Conservation (phyloP, 2,797 vertebrate genomes). For the Hoplostethus mediterraneus region DNA sequence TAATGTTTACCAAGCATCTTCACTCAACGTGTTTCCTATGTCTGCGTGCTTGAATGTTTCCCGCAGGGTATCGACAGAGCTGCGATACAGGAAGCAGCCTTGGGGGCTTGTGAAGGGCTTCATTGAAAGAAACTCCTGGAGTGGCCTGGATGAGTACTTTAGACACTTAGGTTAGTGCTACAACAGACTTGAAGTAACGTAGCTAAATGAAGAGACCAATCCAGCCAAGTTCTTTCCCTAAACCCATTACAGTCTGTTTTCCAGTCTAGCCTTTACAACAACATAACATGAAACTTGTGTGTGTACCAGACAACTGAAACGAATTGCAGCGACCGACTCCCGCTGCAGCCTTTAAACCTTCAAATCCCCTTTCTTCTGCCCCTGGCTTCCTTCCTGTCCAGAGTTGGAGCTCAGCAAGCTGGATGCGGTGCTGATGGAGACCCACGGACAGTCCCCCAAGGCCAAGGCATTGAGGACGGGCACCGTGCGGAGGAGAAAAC, state of each 20-base stretch:
- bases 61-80: constrained; percentile 91
- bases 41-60: constrained; percentile 23
- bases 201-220: background rate
- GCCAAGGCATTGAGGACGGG: constrained; percentile 86
- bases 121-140: constrained; percentile 95
- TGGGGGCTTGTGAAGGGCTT: constrained; percentile 94
- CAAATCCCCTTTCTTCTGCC: background rate
- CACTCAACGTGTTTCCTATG: background rate
- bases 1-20: background rate
- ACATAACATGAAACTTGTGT: background rate
- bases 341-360: background rate
- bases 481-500: constrained; percentile 85
- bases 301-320: too few relatives aligned
- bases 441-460: constrained; percentile 89
- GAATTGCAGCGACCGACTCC: too few relatives aligned
- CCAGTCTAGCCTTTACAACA: background rate
- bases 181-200: background rate
- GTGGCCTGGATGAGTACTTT: constrained; percentile 92
- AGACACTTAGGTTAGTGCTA: constrained; percentile 87
- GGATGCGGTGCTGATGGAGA: constrained; percentile 84
- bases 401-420: constrained; percentile 88
- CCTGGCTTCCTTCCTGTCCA: constrained; percentile 17
- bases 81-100: constrained; percentile 92
- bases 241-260: background rate
- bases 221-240: too few relatives aligned